phyloP scores from a whole-genome alignment of 2,888 invertebrate species.

The Baccha elongata region DNA sequence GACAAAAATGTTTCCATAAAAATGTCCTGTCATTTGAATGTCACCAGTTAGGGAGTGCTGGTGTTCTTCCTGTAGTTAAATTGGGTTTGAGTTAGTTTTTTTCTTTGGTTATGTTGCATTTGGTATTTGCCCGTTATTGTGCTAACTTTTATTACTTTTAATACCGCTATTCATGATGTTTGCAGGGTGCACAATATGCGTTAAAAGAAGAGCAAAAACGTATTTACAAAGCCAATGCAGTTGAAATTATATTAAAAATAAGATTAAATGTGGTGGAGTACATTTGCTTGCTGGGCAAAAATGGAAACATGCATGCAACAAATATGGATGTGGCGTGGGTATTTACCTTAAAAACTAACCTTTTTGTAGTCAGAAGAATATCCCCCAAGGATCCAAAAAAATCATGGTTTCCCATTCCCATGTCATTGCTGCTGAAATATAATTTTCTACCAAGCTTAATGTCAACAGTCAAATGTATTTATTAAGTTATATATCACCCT shows the following conservation, averaged over 20 bases:
- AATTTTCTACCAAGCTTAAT: too few relatives aligned
- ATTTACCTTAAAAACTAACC: too few relatives aligned
- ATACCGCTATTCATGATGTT: not conserved
- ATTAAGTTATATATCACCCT: too few relatives aligned
- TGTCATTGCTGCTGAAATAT: too few relatives aligned
- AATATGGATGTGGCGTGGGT: constrained; percentile 9
- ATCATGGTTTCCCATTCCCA: too few relatives aligned
- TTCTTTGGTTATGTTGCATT: constrained; percentile 9
- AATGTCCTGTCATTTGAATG: constrained; percentile 40
- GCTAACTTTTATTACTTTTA: constrained; percentile 34
- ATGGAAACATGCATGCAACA: not conserved
- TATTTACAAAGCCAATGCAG: not conserved
- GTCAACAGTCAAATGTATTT: too few relatives aligned
- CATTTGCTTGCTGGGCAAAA: constrained; percentile 1
- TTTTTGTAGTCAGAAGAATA: too few relatives aligned
- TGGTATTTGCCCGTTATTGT: constrained; percentile 7
- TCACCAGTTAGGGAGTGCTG: constrained; percentile 10
- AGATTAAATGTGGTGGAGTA: constrained; percentile 17
- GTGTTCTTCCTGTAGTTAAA: not conserved
- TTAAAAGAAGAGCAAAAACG: not conserved
- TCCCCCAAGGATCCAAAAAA: too few relatives aligned
- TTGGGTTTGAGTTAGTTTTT: not conserved
- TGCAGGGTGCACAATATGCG: not conserved
- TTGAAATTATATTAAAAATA: constrained; percentile 30
- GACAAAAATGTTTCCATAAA: constrained; percentile 59